These are phyloP conservation scores for Notamacropus eugenii DNA, from an alignment of 2,797 vertebrate species.

Conservation along the genomic window DNA sequence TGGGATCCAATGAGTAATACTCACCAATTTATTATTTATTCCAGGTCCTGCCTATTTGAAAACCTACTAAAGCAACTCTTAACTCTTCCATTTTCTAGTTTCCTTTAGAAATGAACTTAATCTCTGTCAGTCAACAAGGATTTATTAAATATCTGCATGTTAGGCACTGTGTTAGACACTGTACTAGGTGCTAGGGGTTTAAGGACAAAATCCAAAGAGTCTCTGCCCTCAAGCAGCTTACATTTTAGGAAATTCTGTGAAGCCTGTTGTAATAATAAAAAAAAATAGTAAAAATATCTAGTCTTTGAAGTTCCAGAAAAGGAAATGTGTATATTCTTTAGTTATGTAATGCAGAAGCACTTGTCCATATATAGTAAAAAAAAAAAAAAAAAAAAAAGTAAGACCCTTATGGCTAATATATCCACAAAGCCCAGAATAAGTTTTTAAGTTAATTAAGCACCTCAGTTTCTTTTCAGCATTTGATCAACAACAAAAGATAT, in stretches of 20 bases:
- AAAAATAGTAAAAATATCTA: background rate
- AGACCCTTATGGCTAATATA: background rate
- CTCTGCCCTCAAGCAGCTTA: background rate
- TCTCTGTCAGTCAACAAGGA: background rate
- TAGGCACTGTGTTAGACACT: background rate
- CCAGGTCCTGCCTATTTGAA: background rate
- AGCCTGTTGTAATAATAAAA: background rate
- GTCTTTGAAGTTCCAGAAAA: background rate
- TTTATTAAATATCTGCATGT: background rate
- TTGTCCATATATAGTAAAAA: slow-evolving; percentile 29
- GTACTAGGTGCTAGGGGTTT: background rate
- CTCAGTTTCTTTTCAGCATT: slow-evolving; percentile 42
- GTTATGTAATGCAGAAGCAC: background rate
- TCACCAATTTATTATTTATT: background rate
- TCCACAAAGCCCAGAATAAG: slow-evolving; percentile 10
- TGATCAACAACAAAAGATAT: background rate
- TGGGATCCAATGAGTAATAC: background rate
- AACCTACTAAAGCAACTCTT: background rate
- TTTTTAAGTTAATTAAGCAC: slow-evolving; percentile 45
- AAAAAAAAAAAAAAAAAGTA: background rate
- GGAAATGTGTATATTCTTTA: slow-evolving; percentile 1
- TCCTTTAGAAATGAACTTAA: background rate
- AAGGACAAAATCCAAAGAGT: slow-evolving; percentile 10
- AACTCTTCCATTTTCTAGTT: background rate
- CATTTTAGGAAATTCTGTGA: background rate